These are phyloP conservation scores for Heliconius cydno DNA, from an alignment of 2,888 invertebrate genomes.

Conservation along the genomic window DNA sequence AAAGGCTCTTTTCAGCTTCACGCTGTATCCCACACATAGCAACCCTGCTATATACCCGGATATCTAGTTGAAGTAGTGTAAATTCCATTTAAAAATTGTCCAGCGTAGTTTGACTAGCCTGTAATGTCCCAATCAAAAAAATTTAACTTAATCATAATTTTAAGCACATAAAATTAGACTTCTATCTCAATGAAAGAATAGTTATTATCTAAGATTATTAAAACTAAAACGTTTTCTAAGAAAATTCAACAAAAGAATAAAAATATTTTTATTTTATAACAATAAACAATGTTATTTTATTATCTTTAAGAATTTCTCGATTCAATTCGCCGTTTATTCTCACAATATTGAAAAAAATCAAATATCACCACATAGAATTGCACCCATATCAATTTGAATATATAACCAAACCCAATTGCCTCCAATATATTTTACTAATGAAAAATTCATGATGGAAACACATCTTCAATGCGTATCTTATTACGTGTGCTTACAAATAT, in stretches of 20 bases:
- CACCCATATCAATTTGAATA: neutral
- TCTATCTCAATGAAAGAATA: neutral
- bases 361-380: neutral
- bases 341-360: neutral
- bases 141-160: too few relatives aligned
- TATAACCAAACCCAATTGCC: neutral
- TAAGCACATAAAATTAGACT: neutral
- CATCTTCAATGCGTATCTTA: neutral
- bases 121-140: too few relatives aligned
- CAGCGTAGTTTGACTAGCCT: too few relatives aligned
- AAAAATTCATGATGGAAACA: constrained; percentile 9
- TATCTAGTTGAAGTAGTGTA: neutral
- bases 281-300: neutral
- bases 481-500: constrained; percentile 6
- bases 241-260: neutral
- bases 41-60: too few relatives aligned
- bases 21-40: too few relatives aligned
- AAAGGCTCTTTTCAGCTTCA: too few relatives aligned
- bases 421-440: neutral
- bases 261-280: neutral
- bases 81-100: too few relatives aligned
- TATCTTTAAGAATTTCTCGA: too few relatives aligned
- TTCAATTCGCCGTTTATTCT: neutral
- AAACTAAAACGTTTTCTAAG: neutral
- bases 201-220: neutral